These are phyloP conservation scores for Phalera bucephala DNA, from an alignment of 2,888 invertebrate genomes.

Conservation along the genomic window DNA sequence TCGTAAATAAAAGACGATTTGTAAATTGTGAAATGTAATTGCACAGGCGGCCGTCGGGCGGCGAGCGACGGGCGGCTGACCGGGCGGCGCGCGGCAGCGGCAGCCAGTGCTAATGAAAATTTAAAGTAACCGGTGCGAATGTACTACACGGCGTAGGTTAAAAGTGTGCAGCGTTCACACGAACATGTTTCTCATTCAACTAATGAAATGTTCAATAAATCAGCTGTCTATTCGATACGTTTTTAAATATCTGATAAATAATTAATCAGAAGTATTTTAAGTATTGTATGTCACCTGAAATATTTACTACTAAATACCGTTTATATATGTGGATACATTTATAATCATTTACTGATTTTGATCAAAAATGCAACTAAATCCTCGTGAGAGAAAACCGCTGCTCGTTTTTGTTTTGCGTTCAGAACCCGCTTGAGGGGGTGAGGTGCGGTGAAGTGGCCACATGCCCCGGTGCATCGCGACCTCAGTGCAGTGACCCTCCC, in stretches of 20 bases:
- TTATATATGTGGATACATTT: too few species aligned
- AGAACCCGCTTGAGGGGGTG: slow-evolving; percentile 29
- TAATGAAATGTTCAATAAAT: too few species aligned
- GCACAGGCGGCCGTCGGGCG: slow-evolving; percentile 39
- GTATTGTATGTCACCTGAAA: too few species aligned
- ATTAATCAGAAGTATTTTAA: too few species aligned
- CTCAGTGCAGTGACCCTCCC: slow-evolving; percentile 70
- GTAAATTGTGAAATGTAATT: slow-evolving; percentile 72
- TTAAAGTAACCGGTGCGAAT: slow-evolving; percentile 69
- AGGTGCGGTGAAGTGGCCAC: slow-evolving; percentile 43
- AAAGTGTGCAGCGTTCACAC: slow-evolving; percentile 19
- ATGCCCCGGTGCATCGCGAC: slow-evolving; percentile 66
- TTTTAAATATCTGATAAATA: too few species aligned
- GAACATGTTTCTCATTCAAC: too few species aligned
- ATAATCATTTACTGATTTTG: too few species aligned
- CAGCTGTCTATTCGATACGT: too few species aligned
- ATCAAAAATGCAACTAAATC: slow-evolving; percentile 8
- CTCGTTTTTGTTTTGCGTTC: slow-evolving; percentile 30
- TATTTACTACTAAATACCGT: too few species aligned
- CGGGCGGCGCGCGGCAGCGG: slow-evolving; percentile 19
- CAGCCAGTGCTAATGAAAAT: slow-evolving; percentile 69
- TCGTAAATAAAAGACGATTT: slow-evolving; percentile 66
- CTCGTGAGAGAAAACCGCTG: slow-evolving; percentile 22
- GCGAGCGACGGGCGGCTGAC: slow-evolving; percentile 18
- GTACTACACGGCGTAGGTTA: slow-evolving; percentile 26